Evolutionary conservation across 2,888 invertebrate genomes (phyloP).

Genomic region (Platycheirus albimanus): DNA sequence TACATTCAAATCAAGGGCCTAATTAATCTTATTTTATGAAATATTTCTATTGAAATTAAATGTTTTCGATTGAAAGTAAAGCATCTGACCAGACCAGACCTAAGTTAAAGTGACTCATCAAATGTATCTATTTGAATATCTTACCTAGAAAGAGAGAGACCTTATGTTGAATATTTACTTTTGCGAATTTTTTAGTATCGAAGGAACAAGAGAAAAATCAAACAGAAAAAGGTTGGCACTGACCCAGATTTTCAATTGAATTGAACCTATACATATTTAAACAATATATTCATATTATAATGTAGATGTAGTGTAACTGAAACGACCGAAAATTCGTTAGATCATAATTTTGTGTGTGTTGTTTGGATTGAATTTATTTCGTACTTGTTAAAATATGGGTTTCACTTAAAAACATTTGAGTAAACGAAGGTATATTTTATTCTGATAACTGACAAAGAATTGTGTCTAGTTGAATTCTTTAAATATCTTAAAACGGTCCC

Average conservation of each 20-base stretch:
- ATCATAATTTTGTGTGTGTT: slow-evolving; percentile 17
- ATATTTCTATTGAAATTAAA: background rate
- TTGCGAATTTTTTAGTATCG: slow-evolving; percentile 38
- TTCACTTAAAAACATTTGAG: too few relatives aligned
- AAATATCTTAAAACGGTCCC: too few relatives aligned
- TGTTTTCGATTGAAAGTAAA: too few relatives aligned
- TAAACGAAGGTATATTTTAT: too few relatives aligned
- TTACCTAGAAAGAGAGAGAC: background rate
- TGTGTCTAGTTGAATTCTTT: too few relatives aligned
- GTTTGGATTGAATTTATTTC: slow-evolving; percentile 15
- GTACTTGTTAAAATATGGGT: background rate
- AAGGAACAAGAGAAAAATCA: slow-evolving; percentile 68
- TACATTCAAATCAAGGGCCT: slow-evolving; percentile 27
- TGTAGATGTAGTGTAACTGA: too few relatives aligned
- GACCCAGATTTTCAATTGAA: slow-evolving; percentile 68
- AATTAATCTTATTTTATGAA: background rate
- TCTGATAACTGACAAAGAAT: too few relatives aligned
- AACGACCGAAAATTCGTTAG: slow-evolving; percentile 23
- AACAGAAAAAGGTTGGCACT: slow-evolving; percentile 68
- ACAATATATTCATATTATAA: slow-evolving; percentile 22
- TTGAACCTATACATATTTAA: background rate
- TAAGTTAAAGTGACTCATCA: slow-evolving; percentile 2
- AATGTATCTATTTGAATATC: slow-evolving; percentile 2
- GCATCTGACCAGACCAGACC: background rate
- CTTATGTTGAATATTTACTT: slow-evolving; percentile 1